Conservation (phyloP, 2,113 vertebrate species). For the Grammomys dolichurus region DNA sequence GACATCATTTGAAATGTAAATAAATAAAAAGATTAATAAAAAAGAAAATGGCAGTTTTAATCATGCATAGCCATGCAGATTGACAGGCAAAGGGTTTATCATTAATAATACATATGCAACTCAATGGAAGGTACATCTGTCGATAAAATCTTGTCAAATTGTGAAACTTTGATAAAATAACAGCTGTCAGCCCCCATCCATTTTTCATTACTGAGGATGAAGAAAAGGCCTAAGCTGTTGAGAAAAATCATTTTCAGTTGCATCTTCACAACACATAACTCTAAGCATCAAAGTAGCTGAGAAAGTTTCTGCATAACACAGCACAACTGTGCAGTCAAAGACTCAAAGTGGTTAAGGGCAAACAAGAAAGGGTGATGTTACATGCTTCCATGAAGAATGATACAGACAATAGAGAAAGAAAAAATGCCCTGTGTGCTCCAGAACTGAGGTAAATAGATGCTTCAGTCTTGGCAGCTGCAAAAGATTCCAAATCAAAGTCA, state of each 20-base stretch:
- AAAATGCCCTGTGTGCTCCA: neutral
- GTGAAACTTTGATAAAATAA: neutral
- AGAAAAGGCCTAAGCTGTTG: neutral
- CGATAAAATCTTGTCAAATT: constrained; percentile 20
- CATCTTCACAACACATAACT: neutral
- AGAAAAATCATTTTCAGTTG: neutral
- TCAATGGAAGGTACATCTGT: neutral
- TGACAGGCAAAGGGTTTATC: neutral
- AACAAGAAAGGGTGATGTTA: neutral
- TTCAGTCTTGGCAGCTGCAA: neutral
- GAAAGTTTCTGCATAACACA: neutral
- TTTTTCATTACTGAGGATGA: constrained; percentile 7
- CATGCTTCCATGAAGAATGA: neutral
- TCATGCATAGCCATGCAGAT: neutral
- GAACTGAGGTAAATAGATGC: neutral
- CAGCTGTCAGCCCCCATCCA: neutral
- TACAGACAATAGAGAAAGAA: neutral
- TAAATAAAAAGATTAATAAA: neutral
- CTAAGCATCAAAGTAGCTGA: neutral
- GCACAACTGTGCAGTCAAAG: neutral
- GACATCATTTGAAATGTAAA: too few species aligned
- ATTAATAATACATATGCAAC: neutral
- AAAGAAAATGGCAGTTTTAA: neutral
- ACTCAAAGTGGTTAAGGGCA: neutral
- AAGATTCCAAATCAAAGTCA: neutral